These are phyloP conservation scores for Masticophis lateralis DNA, from an alignment of 2,797 vertebrate species.

Conservation along the genomic window DNA sequence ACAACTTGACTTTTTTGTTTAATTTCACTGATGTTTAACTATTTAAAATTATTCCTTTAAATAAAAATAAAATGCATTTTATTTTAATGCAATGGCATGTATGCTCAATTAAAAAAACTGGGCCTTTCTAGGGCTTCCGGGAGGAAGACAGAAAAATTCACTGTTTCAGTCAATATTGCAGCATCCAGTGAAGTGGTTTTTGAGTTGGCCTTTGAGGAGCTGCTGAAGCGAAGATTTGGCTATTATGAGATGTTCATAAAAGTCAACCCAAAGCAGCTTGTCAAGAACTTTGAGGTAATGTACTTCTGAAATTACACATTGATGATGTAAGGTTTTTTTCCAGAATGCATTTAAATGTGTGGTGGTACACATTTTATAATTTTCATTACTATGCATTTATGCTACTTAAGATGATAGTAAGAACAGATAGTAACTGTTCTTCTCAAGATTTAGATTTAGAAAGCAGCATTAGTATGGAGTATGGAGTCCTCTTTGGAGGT, in stretches of 20 bases:
- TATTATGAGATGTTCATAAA: conserved; percentile 86
- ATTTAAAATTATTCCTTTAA: neutral
- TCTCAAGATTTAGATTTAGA: neutral
- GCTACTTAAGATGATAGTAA: neutral
- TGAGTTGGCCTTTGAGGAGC: conserved; percentile 86
- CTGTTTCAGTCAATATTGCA: conserved; percentile 84
- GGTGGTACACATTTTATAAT: neutral
- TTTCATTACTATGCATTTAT: neutral
- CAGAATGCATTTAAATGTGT: neutral
- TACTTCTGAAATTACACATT: neutral
- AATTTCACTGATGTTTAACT: neutral
- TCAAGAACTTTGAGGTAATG: conserved; percentile 85
- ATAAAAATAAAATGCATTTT: neutral
- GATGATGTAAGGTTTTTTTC: neutral
- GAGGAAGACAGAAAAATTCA: conserved; percentile 90
- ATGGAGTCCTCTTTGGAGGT: neutral
- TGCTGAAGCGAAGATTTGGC: conserved; percentile 82
- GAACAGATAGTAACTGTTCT: neutral
- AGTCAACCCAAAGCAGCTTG: conserved; percentile 83
- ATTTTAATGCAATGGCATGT: neutral
- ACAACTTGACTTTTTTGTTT: neutral
- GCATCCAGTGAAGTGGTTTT: conserved; percentile 84
- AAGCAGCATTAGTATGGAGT: neutral
- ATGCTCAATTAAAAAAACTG: neutral
- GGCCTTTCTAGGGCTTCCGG: conserved; percentile 77